A percentile compares a stretch with the other conserved stretches of the same genome.
phyloP scores from a whole-genome alignment of 2,888 invertebrate genomes.

The Heliconius cydno region DNA sequence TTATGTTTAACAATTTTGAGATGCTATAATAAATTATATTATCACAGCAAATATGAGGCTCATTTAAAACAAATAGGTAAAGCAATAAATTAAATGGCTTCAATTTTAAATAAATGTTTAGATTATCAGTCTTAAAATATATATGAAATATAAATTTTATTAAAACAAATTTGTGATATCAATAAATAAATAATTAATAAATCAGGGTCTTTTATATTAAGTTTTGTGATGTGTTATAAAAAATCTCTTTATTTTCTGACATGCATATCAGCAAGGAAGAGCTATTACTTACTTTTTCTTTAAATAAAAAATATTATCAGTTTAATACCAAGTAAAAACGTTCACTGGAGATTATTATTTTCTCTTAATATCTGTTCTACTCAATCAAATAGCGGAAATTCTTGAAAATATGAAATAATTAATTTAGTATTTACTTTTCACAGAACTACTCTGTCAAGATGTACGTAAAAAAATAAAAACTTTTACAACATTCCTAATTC shows the following conservation, averaged over 20 bases:
- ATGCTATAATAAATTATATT: conserved; percentile 45
- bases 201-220: background rate
- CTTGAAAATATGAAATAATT: background rate
- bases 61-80: conserved; percentile 56
- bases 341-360: background rate
- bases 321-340: background rate
- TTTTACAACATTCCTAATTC: conserved; percentile 58
- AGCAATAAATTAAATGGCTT: background rate
- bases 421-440: background rate
- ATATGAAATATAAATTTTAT: background rate
- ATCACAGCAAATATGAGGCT: conserved; percentile 75
- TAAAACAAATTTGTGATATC: background rate
- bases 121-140: conserved; percentile 2
- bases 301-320: background rate
- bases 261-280: background rate
- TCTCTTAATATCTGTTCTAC: no score
- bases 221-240: background rate
- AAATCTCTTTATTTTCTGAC: background rate
- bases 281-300: background rate
- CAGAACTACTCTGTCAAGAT: background rate
- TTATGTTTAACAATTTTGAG: background rate
- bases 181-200: no score
- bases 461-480: background rate
- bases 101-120: background rate
- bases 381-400: no score